Conservation (phyloP, 2,888 invertebrate genomes). For the Coelinius sp. region DNA sequence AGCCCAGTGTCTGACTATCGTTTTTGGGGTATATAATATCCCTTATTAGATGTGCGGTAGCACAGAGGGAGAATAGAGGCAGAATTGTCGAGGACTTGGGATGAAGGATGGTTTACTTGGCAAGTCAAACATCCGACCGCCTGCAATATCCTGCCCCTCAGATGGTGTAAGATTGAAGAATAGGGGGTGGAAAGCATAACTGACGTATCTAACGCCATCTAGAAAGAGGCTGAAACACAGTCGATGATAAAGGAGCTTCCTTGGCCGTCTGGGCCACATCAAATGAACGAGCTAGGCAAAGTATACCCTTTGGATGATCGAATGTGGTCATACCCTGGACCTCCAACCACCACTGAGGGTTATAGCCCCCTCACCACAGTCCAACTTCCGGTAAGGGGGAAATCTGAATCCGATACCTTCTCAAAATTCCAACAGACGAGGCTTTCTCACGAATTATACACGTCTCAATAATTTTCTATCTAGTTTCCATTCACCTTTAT, state of each 20-base stretch:
- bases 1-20: slow-evolving; percentile 42
- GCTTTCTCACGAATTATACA: background rate
- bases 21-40: slow-evolving; percentile 44
- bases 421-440: background rate
- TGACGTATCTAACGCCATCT: slow-evolving; percentile 3
- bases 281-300: slow-evolving; percentile 59
- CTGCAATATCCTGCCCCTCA: slow-evolving; percentile 61
- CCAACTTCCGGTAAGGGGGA: slow-evolving; percentile 15
- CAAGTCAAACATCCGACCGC: slow-evolving; percentile 65
- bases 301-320: slow-evolving; percentile 47
- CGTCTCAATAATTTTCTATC: slow-evolving; percentile 24
- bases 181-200: slow-evolving; percentile 35
- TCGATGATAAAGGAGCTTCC: slow-evolving; percentile 18
- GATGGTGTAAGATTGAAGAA: slow-evolving; percentile 58
- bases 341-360: slow-evolving; percentile 2
- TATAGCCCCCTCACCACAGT: slow-evolving; percentile 2
- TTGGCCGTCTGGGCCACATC: slow-evolving; percentile 56
- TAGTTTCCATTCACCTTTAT: background rate
- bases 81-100: slow-evolving; percentile 17
- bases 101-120: slow-evolving; percentile 59
- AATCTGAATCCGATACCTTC: slow-evolving; percentile 6
- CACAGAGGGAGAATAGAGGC: slow-evolving; percentile 26
- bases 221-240: background rate
- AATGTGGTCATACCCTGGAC: slow-evolving; percentile 15
- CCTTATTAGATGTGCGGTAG: slow-evolving; percentile 51